Evolutionary conservation across 1,140 invertebrate species (phyloP).

Genomic region (Mycetomoellerius zeteki): DNA sequence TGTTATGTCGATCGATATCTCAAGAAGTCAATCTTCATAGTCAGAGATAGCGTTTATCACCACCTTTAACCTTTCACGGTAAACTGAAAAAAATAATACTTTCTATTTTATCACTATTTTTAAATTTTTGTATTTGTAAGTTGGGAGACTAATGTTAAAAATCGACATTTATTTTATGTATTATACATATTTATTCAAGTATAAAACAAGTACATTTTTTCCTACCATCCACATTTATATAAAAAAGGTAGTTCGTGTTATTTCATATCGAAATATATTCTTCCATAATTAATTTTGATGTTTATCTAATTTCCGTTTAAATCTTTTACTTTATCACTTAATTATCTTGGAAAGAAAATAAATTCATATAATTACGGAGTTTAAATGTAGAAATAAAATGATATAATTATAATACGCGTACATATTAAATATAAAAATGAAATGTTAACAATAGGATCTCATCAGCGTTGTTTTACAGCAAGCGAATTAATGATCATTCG

Average conservation of each 20-base stretch:
- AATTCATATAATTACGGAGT: not conserved
- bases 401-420: not conserved
- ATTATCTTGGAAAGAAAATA: not conserved
- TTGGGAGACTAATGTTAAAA: not conserved
- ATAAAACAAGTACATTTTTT: too few relatives aligned
- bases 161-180: not conserved
- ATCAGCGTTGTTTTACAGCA: not conserved
- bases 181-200: too few relatives aligned
- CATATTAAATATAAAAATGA: constrained; percentile 14
- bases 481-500: not conserved
- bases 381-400: not conserved
- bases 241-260: not conserved
- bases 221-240: not conserved
- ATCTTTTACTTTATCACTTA: not conserved
- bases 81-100: constrained; percentile 31
- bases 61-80: constrained; percentile 42
- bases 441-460: not conserved
- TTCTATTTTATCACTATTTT: not conserved
- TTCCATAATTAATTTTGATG: not conserved
- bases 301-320: not conserved
- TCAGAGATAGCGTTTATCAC: constrained; percentile 15
- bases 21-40: constrained; percentile 31
- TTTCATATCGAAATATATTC: not conserved
- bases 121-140: not conserved
- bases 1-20: constrained; percentile 47